A percentile compares a stretch with the other conserved stretches of the same genome.
phyloP scores from a whole-genome alignment of 2,888 invertebrate species.

The Callinectes sapidus region DNA sequence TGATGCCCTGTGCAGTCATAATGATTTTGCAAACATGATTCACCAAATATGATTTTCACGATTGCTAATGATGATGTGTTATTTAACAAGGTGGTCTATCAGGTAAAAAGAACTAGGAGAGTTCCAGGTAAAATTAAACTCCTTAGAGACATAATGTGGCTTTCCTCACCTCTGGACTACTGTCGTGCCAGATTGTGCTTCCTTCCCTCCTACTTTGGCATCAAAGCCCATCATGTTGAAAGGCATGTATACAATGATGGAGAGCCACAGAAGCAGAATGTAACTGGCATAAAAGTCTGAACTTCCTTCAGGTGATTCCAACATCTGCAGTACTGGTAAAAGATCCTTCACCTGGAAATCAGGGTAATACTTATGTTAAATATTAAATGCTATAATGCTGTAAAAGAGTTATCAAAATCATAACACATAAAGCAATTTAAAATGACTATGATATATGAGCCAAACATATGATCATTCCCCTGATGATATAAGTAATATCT shows the following conservation, averaged over 20 bases:
- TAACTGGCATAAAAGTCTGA: conserved; percentile 88
- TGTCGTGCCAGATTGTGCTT: neutral
- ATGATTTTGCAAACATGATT: too few relatives aligned
- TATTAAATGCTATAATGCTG: neutral
- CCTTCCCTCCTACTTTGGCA: conserved; percentile 75
- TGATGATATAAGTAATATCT: too few relatives aligned
- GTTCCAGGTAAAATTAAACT: neutral
- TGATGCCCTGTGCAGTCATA: too few relatives aligned
- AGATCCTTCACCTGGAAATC: conserved; percentile 85
- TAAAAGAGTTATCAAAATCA: neutral
- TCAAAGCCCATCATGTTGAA: conserved; percentile 94
- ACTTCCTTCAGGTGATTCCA: conserved; percentile 88
- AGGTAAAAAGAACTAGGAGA: neutral
- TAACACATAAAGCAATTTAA: neutral
- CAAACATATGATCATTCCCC: neutral
- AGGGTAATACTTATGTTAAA: neutral
- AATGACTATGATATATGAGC: neutral
- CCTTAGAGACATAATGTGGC: neutral
- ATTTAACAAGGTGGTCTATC: neutral
- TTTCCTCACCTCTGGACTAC: conserved; percentile 59
- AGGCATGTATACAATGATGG: conserved; percentile 96
- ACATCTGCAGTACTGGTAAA: conserved; percentile 86
- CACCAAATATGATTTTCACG: too few relatives aligned
- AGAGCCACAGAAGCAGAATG: conserved; percentile 83
- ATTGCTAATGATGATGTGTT: too few relatives aligned